Percentiles rank a stretch among this genome's conserved stretches.
Conservation (phyloP, 2,797 vertebrate species). For the Rhinella marina region DNA sequence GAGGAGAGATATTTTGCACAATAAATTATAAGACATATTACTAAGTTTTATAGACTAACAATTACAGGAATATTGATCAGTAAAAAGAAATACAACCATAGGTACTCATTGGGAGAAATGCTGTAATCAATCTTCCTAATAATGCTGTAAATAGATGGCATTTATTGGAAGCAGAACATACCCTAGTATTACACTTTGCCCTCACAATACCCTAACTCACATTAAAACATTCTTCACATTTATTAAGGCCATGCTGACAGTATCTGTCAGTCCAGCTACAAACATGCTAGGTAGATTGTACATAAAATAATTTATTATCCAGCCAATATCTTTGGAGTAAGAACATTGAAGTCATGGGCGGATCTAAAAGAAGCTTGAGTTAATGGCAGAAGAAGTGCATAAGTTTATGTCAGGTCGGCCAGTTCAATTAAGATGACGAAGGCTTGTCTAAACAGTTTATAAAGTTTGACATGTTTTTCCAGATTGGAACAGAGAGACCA, state of each 20-base stretch:
- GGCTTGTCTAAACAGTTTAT: constrained; percentile 36
- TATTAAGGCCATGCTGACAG: constrained; percentile 5
- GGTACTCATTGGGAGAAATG: background rate
- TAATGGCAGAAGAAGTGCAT: background rate
- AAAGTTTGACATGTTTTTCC: constrained; percentile 1
- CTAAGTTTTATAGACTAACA: too few species aligned
- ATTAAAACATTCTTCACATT: background rate
- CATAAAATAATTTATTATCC: background rate
- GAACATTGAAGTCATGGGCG: background rate
- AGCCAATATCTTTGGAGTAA: background rate
- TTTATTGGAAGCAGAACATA: background rate
- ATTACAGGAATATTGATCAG: too few species aligned
- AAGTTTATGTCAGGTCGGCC: constrained; percentile 16
- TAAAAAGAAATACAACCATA: too few species aligned
- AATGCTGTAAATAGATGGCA: background rate
- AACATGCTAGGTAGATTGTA: constrained; percentile 4
- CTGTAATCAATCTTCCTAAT: background rate
- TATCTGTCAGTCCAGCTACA: background rate
- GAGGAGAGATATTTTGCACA: too few species aligned
- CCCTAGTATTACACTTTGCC: background rate
- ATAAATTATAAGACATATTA: too few species aligned
- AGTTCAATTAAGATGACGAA: background rate
- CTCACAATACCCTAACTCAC: too few species aligned
- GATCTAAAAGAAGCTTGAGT: background rate
- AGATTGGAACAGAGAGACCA: constrained; percentile 1